phyloP scores from a whole-genome alignment of 2,888 invertebrate species.

The Cistogaster globosa region DNA sequence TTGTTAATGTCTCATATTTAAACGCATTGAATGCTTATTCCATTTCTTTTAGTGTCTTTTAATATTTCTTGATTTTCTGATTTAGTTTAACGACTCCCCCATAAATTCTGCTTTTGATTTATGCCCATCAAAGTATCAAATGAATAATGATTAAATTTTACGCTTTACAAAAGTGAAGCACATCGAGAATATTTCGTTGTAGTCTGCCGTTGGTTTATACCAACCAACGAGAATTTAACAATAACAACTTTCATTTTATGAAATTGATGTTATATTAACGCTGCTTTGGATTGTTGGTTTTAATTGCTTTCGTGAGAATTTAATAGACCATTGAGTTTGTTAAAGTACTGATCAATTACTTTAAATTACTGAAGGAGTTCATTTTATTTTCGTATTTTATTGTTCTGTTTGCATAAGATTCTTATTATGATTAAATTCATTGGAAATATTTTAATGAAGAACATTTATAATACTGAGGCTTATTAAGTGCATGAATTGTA shows the following conservation, averaged over 20 bases:
- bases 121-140: neutral
- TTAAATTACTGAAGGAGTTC: conserved; percentile 22
- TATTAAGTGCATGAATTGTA: no score
- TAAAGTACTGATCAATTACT: conserved; percentile 24
- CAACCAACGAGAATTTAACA: neutral
- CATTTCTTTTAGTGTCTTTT: neutral
- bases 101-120: conserved; percentile 31
- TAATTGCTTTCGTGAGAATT: neutral
- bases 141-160: neutral
- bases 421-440: no score
- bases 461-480: no score
- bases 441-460: no score
- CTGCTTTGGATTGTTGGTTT: conserved; percentile 6
- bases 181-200: neutral
- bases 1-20: no score
- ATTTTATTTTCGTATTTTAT: neutral
- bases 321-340: no score
- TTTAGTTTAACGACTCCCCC: neutral
- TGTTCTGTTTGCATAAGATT: neutral
- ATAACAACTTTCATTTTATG: conserved; percentile 19
- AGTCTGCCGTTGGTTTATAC: neutral
- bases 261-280: conserved; percentile 21
- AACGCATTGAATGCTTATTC: neutral
- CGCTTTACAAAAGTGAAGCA: neutral
- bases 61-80: conserved; percentile 4